These are phyloP conservation scores for Poeciliopsis gracilis DNA, from an alignment of 2,797 vertebrate species.

Conservation along the genomic window DNA sequence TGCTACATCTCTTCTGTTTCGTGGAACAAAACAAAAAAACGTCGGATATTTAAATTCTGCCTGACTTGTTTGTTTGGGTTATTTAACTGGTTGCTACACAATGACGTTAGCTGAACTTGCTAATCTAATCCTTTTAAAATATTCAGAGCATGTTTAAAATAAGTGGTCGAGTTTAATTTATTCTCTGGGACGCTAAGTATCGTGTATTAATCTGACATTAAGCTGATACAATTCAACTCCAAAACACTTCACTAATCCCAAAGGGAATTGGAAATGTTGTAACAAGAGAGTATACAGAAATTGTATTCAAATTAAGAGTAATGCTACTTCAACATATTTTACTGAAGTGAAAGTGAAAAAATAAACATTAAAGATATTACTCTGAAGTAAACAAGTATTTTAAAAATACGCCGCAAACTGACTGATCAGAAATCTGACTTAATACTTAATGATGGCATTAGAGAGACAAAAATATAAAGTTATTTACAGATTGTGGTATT, in stretches of 20 bases:
- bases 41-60: slow-evolving; percentile 24
- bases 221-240: background rate
- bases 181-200: background rate
- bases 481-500: background rate
- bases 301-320: background rate
- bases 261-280: background rate
- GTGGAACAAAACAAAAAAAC: background rate
- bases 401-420: background rate
- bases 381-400: background rate
- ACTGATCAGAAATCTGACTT: background rate
- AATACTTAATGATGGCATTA: background rate
- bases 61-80: slow-evolving; percentile 30
- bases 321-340: background rate
- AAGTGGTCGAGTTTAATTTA: background rate
- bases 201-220: background rate
- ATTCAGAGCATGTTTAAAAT: slow-evolving; percentile 2
- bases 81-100: slow-evolving; percentile 22
- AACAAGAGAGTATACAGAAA: background rate
- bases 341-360: background rate
- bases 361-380: background rate
- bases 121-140: slow-evolving; percentile 16
- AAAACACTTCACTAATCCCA: background rate
- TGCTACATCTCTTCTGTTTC: background rate
- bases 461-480: background rate
- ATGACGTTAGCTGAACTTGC: slow-evolving; percentile 24